phyloP scores from a whole-genome alignment of 2,113 vertebrate genomes.

The Glareola pratincola region DNA sequence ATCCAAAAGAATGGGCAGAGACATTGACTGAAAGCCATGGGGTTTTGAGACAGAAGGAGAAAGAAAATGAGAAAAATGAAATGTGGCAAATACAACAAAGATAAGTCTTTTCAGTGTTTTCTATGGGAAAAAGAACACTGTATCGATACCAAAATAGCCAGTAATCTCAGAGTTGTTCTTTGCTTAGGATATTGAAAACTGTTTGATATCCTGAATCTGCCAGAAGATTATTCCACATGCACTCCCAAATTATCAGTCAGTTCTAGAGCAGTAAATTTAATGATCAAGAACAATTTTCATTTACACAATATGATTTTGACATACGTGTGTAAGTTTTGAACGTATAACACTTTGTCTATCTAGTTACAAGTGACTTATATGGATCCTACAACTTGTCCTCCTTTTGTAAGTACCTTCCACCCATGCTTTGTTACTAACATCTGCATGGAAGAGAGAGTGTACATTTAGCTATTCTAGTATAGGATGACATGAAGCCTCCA shows the following conservation, averaged over 20 bases:
- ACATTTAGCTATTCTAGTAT: not conserved
- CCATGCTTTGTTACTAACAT: not conserved
- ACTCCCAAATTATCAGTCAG: not conserved
- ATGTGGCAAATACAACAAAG: not conserved
- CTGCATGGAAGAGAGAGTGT: not conserved
- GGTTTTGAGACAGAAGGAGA: not conserved
- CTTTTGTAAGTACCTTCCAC: not conserved
- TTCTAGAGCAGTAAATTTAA: not conserved
- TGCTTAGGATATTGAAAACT: not conserved
- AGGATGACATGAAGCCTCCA: not conserved
- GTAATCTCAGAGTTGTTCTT: not conserved
- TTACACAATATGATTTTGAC: not conserved
- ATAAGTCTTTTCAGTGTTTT: not conserved
- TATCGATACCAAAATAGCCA: not conserved
- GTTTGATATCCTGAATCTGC: not conserved
- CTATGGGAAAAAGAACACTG: not conserved
- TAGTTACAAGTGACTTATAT: not conserved
- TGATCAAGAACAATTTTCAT: not conserved
- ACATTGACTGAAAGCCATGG: not conserved
- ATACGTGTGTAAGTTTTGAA: not conserved
- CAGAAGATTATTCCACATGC: not conserved
- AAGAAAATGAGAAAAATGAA: not conserved
- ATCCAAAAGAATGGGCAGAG: not conserved
- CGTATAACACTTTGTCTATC: not conserved
- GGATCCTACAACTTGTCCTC: not conserved